Conservation (phyloP, 2,113 vertebrate genomes). For the Chamaetylas fuelleborni region DNA sequence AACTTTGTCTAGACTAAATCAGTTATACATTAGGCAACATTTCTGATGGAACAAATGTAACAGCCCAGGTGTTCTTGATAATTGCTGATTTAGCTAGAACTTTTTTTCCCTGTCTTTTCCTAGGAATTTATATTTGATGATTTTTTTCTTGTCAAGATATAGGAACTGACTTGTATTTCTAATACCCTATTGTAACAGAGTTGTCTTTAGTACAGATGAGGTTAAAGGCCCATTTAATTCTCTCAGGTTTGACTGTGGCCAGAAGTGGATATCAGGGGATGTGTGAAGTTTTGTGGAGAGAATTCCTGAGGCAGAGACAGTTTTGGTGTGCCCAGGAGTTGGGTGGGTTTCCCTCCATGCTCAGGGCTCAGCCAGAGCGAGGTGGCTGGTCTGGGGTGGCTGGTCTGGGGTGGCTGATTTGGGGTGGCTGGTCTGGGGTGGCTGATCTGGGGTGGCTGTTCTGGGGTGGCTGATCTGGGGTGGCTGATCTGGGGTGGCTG, state of each 20-base stretch:
- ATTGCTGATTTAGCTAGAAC: background rate
- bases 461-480: too few species aligned
- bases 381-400: background rate
- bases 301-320: background rate
- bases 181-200: rapidly evolving
- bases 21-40: background rate
- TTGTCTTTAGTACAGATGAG: background rate
- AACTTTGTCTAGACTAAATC: background rate
- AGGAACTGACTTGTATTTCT: background rate
- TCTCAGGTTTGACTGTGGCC: background rate
- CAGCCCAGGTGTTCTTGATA: rapidly evolving
- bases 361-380: background rate
- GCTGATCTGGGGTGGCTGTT: too few species aligned
- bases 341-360: background rate
- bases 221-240: background rate
- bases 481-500: too few species aligned
- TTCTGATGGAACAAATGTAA: background rate
- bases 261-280: background rate
- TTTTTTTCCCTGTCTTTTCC: background rate
- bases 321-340: background rate
- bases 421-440: too few species aligned
- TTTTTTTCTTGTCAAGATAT: background rate
- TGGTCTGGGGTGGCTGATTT: too few species aligned
- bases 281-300: background rate
- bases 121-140: background rate